These are phyloP conservation scores for Fregata magnificens DNA, from an alignment of 2,113 vertebrate species.

Conservation along the genomic window DNA sequence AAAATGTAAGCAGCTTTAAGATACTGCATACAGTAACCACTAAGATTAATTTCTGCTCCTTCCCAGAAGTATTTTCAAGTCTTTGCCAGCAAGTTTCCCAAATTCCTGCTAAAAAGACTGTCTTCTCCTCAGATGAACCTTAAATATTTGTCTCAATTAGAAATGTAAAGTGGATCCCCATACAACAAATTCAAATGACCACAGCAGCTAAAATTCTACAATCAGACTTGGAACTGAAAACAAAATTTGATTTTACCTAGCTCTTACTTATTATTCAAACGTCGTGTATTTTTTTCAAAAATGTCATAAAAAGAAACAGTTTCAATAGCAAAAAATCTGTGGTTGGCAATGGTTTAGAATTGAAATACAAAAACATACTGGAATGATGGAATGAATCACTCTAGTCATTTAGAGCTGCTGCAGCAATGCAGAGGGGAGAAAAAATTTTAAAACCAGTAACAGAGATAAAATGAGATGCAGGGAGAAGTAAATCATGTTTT, in stretches of 20 bases:
- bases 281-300: neutral
- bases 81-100: neutral
- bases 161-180: neutral
- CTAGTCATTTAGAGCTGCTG: neutral
- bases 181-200: neutral
- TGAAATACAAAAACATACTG: neutral
- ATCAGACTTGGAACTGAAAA: neutral
- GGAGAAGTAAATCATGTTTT: neutral
- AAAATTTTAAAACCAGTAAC: neutral
- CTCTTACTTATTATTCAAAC: neutral
- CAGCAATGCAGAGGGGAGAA: neutral
- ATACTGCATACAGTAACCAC: neutral
- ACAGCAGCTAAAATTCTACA: neutral
- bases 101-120: neutral
- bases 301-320: neutral
- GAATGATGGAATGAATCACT: neutral
- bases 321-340: neutral
- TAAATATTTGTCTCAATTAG: neutral
- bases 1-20: neutral
- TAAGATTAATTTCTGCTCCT: neutral
- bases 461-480: neutral
- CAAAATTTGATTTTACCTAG: neutral
- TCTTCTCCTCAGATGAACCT: neutral
- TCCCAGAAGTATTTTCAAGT: neutral
- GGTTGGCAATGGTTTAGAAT: neutral